These are phyloP conservation scores for Caenorhabditis uteleia DNA, from an alignment of 2,888 invertebrate genomes.

Conservation along the genomic window DNA sequence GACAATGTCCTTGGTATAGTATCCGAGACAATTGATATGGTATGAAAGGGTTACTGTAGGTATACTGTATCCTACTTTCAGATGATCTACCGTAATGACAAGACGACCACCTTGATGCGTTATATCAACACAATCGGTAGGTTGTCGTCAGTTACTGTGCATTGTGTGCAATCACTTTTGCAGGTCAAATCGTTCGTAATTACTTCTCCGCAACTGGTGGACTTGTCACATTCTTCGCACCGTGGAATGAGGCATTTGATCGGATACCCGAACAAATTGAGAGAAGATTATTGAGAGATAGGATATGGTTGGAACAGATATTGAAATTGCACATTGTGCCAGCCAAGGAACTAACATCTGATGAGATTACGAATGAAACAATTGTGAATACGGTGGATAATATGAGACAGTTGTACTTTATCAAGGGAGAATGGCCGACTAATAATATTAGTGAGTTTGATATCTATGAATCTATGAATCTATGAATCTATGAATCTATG, in stretches of 20 bases:
- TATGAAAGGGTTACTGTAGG: constrained; percentile 9
- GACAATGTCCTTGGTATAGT: constrained; percentile 70
- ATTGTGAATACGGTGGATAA: constrained; percentile 69
- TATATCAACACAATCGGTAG: constrained; percentile 69
- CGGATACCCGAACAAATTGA: constrained; percentile 70
- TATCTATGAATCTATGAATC: background rate
- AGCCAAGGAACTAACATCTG: constrained; percentile 67
- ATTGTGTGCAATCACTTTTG: background rate
- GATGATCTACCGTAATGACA: constrained; percentile 61
- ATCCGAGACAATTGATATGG: constrained; percentile 68
- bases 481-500: too few species aligned
- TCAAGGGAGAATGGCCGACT: constrained; percentile 69
- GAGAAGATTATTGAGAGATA: constrained; percentile 65
- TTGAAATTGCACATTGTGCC: constrained; percentile 70
- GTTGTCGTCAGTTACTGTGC: background rate
- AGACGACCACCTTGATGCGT: constrained; percentile 66
- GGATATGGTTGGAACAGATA: constrained; percentile 69
- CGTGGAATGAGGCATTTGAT: constrained; percentile 70
- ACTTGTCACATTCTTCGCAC: constrained; percentile 69
- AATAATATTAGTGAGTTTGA: constrained; percentile 68
- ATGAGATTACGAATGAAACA: constrained; percentile 70
- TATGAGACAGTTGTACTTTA: constrained; percentile 67
- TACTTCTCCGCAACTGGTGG: constrained; percentile 67
- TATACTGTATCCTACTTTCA: constrained; percentile 12
- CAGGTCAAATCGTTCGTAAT: constrained; percentile 61